phyloP scores from a whole-genome alignment of 2,797 vertebrate genomes.

The Craterocephalus amniculus region DNA sequence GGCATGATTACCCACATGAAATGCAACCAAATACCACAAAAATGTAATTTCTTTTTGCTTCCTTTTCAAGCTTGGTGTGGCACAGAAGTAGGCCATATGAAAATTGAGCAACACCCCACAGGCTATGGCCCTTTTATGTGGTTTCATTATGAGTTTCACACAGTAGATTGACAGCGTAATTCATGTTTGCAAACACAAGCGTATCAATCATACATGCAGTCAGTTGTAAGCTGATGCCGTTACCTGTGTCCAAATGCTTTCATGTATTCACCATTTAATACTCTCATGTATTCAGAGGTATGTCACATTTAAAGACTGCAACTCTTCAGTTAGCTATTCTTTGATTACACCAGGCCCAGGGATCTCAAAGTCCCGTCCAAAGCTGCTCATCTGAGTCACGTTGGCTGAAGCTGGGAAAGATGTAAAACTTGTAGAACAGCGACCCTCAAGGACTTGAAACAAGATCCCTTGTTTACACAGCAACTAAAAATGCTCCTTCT shows the following conservation, averaged over 20 bases:
- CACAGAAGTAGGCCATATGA: background rate
- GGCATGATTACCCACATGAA: background rate
- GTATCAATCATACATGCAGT: background rate
- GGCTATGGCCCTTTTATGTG: background rate
- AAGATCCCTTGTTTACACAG: background rate
- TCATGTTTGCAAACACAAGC: background rate
- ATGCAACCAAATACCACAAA: background rate
- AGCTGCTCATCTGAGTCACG: too few relatives aligned
- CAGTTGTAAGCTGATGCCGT: background rate
- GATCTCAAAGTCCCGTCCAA: too few relatives aligned
- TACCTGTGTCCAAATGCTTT: background rate
- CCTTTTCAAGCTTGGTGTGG: background rate
- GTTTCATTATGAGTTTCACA: constrained; percentile 1
- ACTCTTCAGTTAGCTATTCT: background rate
- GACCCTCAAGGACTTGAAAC: too few relatives aligned
- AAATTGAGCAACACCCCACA: constrained; percentile 2
- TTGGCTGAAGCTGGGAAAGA: too few relatives aligned
- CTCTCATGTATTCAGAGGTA: background rate
- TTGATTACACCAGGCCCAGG: background rate
- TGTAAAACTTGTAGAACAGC: too few relatives aligned
- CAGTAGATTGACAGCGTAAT: background rate
- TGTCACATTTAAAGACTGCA: constrained; percentile 1
- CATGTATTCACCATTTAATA: background rate
- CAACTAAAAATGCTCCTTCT: background rate
- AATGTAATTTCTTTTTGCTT: background rate